Conservation (phyloP, 92 coral and sea anemone species). For the Epizoanthus ramosus region DNA sequence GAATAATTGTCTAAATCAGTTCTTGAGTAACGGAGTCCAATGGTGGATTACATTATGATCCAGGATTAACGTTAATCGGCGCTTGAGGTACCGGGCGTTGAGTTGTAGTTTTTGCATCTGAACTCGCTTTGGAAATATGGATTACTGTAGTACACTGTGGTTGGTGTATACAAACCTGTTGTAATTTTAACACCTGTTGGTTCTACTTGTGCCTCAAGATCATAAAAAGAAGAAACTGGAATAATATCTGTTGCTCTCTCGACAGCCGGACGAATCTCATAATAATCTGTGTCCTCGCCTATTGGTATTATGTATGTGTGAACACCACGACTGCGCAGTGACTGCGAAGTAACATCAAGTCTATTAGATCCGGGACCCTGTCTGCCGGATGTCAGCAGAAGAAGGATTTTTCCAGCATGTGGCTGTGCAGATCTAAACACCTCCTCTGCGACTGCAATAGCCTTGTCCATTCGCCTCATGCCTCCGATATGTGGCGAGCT, state of each 20-base stretch:
- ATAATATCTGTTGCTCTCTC: conserved; percentile 64
- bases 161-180: conserved; percentile 14
- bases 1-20: too few species aligned
- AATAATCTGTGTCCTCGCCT: conserved; percentile 57
- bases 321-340: conserved; percentile 59
- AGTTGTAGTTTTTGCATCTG: too few species aligned
- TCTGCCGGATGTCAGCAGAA: conserved; percentile 63
- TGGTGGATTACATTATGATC: too few species aligned
- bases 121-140: too few species aligned
- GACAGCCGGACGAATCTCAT: conserved; percentile 66
- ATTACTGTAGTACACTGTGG: too few species aligned
- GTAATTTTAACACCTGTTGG: conserved; percentile 32
- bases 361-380: conserved; percentile 1
- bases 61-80: too few species aligned
- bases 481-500: conserved; percentile 44
- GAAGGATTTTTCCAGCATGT: conserved; percentile 65
- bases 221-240: conserved; percentile 50
- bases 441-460: conserved; percentile 58
- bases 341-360: conserved; percentile 53
- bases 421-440: conserved; percentile 48
- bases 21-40: too few species aligned
- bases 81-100: too few species aligned
- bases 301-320: conserved; percentile 67
- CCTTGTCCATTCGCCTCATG: conserved; percentile 61
- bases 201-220: conserved; percentile 20